These are phyloP conservation scores for Spheniscus humboldti DNA, from an alignment of 2,797 vertebrate genomes.

Conservation along the genomic window DNA sequence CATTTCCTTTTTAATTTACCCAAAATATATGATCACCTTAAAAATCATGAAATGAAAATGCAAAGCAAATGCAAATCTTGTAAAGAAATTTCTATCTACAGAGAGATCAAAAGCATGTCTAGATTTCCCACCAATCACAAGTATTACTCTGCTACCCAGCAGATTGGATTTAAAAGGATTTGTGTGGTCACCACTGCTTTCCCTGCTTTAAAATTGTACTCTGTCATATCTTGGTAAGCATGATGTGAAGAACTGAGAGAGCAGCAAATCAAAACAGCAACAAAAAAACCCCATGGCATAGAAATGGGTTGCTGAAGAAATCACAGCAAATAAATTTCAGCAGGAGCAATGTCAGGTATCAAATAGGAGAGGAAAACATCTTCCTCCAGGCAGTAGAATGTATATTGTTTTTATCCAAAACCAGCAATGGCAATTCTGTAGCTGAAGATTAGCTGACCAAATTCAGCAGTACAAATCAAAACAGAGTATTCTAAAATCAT, in stretches of 20 bases:
- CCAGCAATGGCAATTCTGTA: not conserved
- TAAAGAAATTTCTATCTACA: constrained; percentile 3
- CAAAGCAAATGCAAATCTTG: constrained; percentile 11
- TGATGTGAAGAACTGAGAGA: not conserved
- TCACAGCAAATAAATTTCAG: not conserved
- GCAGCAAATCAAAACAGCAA: not conserved
- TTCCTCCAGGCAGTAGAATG: not conserved
- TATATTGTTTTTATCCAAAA: not conserved
- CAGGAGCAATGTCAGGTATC: not conserved
- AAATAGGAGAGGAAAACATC: not conserved
- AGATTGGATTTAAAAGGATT: not conserved
- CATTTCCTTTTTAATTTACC: not conserved
- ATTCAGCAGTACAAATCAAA: not conserved
- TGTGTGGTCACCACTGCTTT: not conserved
- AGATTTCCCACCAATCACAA: not conserved
- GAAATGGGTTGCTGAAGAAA: constrained; percentile 21
- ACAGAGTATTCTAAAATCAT: not conserved
- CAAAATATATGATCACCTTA: not conserved
- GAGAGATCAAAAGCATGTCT: not conserved
- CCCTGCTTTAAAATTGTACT: not conserved
- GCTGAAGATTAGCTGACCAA: not conserved
- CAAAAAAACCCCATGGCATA: not conserved
- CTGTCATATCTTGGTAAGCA: not conserved
- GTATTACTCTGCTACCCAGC: not conserved
- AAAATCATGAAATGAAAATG: constrained; percentile 23